Percentiles rank a stretch among this genome's conserved stretches.
Evolutionary conservation across 2,797 vertebrate genomes (phyloP).

Genomic region (Dendrocincla tyrannina): DNA sequence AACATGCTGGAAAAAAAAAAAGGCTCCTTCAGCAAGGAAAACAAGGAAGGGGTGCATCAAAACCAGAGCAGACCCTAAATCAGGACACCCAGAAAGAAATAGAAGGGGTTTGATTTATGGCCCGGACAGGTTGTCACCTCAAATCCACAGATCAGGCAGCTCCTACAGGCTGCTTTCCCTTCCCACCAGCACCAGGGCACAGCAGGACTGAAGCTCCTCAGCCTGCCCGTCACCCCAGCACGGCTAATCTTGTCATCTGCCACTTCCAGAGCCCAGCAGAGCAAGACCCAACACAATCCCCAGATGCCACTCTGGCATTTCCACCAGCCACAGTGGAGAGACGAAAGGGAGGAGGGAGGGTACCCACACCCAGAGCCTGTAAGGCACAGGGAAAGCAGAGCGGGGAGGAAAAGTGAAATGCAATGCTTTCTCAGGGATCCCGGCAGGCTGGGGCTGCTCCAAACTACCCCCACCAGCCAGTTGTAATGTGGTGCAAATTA

Average conservation of each 20-base stretch:
- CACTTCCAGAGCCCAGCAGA: background rate
- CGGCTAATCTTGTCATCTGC: background rate
- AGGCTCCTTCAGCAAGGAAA: background rate
- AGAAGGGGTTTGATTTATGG: background rate
- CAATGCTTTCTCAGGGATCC: constrained; percentile 11
- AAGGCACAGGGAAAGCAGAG: background rate
- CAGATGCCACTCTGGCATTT: background rate
- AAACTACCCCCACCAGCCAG: background rate
- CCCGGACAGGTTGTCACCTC: background rate
- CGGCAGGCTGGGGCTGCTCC: background rate
- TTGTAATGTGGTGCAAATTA: background rate
- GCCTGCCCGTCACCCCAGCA: background rate
- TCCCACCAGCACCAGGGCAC: background rate
- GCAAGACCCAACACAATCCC: background rate
- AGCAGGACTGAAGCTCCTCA: background rate
- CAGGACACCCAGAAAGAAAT: background rate
- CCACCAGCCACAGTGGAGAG: background rate
- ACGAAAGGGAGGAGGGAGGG: background rate
- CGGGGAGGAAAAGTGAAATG: background rate
- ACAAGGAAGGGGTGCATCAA: background rate
- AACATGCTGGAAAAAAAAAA: background rate
- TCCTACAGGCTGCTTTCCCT: background rate
- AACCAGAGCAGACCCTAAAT: background rate
- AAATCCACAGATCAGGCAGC: background rate
- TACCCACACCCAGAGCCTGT: background rate